phyloP scores from a whole-genome alignment of 1,140 invertebrate species.

The Medauroidea extradentata region DNA sequence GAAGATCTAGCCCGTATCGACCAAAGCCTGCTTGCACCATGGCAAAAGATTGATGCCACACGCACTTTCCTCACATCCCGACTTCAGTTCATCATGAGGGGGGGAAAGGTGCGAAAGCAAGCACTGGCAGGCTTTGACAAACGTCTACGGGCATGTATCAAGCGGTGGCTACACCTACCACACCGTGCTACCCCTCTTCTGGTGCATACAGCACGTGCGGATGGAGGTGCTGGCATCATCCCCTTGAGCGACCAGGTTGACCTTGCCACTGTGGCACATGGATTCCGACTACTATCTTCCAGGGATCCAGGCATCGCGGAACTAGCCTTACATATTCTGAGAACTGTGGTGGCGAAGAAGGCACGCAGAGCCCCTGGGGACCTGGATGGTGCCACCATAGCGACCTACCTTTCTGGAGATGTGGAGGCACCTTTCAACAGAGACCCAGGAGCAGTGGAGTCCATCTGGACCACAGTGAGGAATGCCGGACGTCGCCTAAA shows the following conservation, averaged over 20 bases:
- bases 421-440: not conserved
- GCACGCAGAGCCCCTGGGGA: not conserved
- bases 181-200: slow-evolving; percentile 30
- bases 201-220: slow-evolving; percentile 19
- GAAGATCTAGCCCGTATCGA: slow-evolving; percentile 21
- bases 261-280: slow-evolving; percentile 24
- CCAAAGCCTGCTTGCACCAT: slow-evolving; percentile 32
- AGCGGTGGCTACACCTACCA: slow-evolving; percentile 31
- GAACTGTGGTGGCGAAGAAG: not conserved
- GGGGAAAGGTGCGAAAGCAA: slow-evolving; percentile 21
- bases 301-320: no score
- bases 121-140: slow-evolving; percentile 21
- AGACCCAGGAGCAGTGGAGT: not conserved
- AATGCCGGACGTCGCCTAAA: not conserved
- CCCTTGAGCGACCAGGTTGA: slow-evolving; percentile 25
- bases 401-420: not conserved
- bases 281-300: slow-evolving; percentile 28
- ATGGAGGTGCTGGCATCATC: slow-evolving; percentile 22
- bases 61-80: slow-evolving; percentile 35
- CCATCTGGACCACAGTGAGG: not conserved
- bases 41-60: slow-evolving; percentile 40
- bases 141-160: slow-evolving; percentile 22
- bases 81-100: slow-evolving; percentile 32
- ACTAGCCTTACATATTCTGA: no score
- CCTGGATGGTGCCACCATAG: not conserved